These are phyloP conservation scores for Phataginus tricuspis DNA, from an alignment of 2,797 vertebrate genomes.

Conservation along the genomic window DNA sequence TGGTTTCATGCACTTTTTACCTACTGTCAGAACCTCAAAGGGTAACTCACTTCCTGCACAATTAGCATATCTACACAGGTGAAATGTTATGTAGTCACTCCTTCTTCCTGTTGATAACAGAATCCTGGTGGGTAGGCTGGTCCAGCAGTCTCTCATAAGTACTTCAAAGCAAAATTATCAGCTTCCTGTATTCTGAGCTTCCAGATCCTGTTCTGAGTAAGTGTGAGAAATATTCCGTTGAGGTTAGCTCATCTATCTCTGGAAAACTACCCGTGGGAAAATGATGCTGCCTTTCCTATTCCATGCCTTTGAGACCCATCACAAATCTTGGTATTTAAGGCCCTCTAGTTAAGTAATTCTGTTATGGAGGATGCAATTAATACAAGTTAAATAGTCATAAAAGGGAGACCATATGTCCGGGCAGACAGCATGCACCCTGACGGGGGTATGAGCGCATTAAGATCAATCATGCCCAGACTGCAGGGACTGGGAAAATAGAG, in stretches of 20 bases:
- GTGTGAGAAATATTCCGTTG: background rate
- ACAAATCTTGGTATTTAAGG: background rate
- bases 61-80: background rate
- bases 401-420: background rate
- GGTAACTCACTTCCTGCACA: background rate
- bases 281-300: background rate
- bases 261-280: background rate
- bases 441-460: background rate
- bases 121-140: background rate
- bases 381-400: background rate
- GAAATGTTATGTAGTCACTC: background rate
- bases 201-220: background rate
- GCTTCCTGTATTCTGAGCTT: background rate
- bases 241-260: background rate
- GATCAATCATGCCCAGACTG: conserved; percentile 32
- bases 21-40: background rate
- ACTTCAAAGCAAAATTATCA: background rate
- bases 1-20: background rate
- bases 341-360: background rate
- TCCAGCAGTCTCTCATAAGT: background rate
- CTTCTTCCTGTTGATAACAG: background rate
- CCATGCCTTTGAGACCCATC: background rate
- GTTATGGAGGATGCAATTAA: background rate
- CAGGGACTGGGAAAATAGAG: background rate
- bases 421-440: background rate